These are phyloP conservation scores for Zaprionus camerounensis DNA, from an alignment of 1,140 invertebrate genomes.

Conservation along the genomic window DNA sequence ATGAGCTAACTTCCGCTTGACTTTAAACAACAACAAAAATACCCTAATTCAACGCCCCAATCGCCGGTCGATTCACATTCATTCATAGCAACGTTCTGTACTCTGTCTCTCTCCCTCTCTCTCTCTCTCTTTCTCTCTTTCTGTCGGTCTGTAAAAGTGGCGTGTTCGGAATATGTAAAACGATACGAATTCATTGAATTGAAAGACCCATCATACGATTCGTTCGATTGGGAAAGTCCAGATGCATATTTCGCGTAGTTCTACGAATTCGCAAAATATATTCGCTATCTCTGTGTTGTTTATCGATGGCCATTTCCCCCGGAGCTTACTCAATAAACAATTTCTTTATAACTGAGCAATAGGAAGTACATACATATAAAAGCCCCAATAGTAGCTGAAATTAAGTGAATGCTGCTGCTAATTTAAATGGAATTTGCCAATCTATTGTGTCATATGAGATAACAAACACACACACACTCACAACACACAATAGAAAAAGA, in stretches of 20 bases:
- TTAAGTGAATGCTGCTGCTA: conserved; percentile 28
- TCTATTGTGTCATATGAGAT: conserved; percentile 40
- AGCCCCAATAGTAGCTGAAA: conserved; percentile 21
- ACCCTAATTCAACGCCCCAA: background rate
- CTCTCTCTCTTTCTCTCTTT: conserved; percentile 6
- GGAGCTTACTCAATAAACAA: background rate
- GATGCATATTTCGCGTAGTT: conserved; percentile 11
- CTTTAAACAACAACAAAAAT: conserved; percentile 28
- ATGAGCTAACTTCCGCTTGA: conserved; percentile 60
- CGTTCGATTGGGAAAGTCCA: conserved; percentile 20
- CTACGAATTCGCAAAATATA: conserved; percentile 27
- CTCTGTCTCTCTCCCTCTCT: background rate
- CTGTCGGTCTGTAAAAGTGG: conserved; percentile 26
- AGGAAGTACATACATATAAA: conserved; percentile 4
- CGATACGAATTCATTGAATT: conserved; percentile 49
- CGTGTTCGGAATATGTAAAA: conserved; percentile 68
- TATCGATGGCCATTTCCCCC: background rate
- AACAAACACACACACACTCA: conserved; percentile 27
- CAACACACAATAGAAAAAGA: conserved; percentile 44
- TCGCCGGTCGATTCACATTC: background rate
- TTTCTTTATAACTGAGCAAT: conserved; percentile 11
- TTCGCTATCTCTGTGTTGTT: conserved; percentile 28
- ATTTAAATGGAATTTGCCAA: conserved; percentile 44
- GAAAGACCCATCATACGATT: conserved; percentile 48
- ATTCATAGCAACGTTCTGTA: background rate